A percentile compares a stretch with the other conserved stretches of the same genome.
These are phyloP conservation scores for Sphaerophoria taeniata DNA, from an alignment of 2,888 invertebrate species.

Conservation along the genomic window DNA sequence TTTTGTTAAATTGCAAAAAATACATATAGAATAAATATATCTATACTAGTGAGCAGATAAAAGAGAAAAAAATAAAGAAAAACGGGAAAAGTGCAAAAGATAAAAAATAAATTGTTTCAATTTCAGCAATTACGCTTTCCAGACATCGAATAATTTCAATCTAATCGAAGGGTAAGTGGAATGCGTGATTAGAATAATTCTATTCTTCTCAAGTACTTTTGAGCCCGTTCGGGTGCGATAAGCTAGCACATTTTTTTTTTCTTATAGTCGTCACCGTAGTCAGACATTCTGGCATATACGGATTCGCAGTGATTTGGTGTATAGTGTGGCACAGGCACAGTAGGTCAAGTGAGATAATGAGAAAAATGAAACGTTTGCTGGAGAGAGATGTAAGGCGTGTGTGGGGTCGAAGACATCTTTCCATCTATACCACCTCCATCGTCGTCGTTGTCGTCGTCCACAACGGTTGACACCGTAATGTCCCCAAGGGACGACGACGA, in stretches of 20 bases:
- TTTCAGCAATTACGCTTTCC: slow-evolving; percentile 26
- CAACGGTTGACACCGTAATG: neutral
- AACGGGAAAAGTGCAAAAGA: slow-evolving; percentile 20
- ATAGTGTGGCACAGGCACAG: slow-evolving; percentile 62
- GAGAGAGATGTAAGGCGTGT: slow-evolving; percentile 57
- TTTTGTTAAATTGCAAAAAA: slow-evolving; percentile 38
- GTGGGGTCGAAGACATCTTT: slow-evolving; percentile 72
- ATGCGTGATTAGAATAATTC: slow-evolving; percentile 37
- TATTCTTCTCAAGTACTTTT: neutral
- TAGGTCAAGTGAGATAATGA: slow-evolving; percentile 70
- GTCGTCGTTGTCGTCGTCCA: neutral
- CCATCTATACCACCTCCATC: slow-evolving; percentile 24
- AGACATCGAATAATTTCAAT: slow-evolving; percentile 21
- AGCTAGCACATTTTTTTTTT: slow-evolving; percentile 32
- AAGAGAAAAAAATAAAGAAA: slow-evolving; percentile 15
- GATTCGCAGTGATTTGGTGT: slow-evolving; percentile 3
- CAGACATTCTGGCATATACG: slow-evolving; percentile 62
- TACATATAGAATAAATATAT: slow-evolving; percentile 11
- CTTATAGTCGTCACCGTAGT: slow-evolving; percentile 37
- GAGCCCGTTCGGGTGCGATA: slow-evolving; percentile 35
- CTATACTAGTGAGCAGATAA: slow-evolving; percentile 38
- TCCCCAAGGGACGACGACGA: slow-evolving; percentile 11
- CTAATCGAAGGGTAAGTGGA: slow-evolving; percentile 60
- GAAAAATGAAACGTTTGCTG: slow-evolving; percentile 23
- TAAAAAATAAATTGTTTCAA: slow-evolving; percentile 21